Percentiles rank a stretch among this genome's conserved stretches.
phyloP scores from a whole-genome alignment of 2,888 invertebrate species.

The Noctua janthina region DNA sequence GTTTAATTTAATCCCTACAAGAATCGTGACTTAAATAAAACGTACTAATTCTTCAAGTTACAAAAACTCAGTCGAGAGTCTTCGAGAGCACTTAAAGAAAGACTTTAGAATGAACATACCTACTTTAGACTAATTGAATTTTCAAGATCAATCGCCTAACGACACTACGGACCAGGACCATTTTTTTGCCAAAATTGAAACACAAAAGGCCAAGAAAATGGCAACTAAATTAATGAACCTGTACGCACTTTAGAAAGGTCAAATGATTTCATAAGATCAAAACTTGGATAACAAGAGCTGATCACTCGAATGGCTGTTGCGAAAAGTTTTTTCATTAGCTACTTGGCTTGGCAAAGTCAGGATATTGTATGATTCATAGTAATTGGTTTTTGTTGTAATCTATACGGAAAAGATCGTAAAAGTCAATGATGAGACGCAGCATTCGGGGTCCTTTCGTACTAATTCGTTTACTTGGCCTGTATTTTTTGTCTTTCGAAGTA shows the following conservation, averaged over 20 bases:
- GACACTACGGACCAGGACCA: not conserved
- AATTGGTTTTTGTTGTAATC: slow-evolving; percentile 67
- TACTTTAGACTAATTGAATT: slow-evolving; percentile 16
- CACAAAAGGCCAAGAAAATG: slow-evolving; percentile 28
- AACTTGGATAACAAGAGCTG: slow-evolving; percentile 59
- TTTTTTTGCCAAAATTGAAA: slow-evolving; percentile 31
- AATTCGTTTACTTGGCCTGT: not conserved
- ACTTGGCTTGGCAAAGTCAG: slow-evolving; percentile 57
- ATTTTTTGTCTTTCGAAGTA: slow-evolving; percentile 5
- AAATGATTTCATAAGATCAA: slow-evolving; percentile 64
- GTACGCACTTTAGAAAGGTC: slow-evolving; percentile 50
- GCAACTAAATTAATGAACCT: slow-evolving; percentile 46
- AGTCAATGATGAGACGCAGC: slow-evolving; percentile 38
- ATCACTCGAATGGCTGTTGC: slow-evolving; percentile 55
- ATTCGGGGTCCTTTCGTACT: not conserved
- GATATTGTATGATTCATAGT: slow-evolving; percentile 68
- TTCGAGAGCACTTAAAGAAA: not conserved
- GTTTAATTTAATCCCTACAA: not conserved
- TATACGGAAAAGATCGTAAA: slow-evolving; percentile 53
- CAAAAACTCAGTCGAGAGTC: not conserved
- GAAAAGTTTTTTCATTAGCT: slow-evolving; percentile 70
- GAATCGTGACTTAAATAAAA: not conserved
- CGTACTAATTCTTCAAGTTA: not conserved
- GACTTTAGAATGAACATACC: not conserved
- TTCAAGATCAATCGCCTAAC: slow-evolving; percentile 7